phyloP scores from a whole-genome alignment of 2,888 invertebrate species.

The Mechanitis messenoides region DNA sequence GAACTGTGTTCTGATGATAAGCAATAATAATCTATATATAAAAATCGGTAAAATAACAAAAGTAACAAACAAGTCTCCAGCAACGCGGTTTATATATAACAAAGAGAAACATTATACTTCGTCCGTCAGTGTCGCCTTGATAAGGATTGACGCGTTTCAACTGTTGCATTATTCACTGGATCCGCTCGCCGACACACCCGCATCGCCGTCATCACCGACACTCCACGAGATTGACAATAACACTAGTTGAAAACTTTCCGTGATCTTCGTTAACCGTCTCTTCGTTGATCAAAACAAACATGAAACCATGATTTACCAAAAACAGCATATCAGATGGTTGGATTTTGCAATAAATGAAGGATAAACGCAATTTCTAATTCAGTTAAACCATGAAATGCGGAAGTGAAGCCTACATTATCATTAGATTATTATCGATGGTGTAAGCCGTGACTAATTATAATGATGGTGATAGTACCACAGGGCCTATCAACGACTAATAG shows the following conservation, averaged over 20 bases:
- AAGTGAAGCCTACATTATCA: conserved; percentile 3
- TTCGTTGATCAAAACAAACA: conserved; percentile 6
- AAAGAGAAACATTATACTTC: conserved; percentile 5
- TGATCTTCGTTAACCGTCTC: conserved; percentile 17
- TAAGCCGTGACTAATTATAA: conserved; percentile 30
- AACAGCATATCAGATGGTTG: no score
- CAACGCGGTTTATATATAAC: conserved; percentile 2
- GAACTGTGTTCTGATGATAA: no score
- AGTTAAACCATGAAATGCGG: not conserved
- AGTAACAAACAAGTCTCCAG: not conserved
- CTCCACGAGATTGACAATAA: conserved; percentile 25
- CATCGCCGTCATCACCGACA: conserved; percentile 23
- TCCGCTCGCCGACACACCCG: conserved; percentile 21
- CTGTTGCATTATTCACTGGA: conserved; percentile 30
- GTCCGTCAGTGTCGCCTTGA: conserved; percentile 13
- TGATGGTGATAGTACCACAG: conserved; percentile 20
- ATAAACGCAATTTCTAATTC: not conserved
- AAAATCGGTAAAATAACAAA: not conserved
- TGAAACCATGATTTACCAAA: no score
- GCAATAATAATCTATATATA: no score
- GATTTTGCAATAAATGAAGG: not conserved
- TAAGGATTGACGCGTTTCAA: conserved; percentile 26
- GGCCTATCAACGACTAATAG: conserved; percentile 26
- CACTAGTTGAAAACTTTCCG: conserved; percentile 10
- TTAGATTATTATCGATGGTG: conserved; percentile 15